Evolutionary conservation across 2,797 vertebrate genomes (phyloP), one percentile per base, ranked within the genome.

Genomic region (Sebastes wilsoni): DNA sequence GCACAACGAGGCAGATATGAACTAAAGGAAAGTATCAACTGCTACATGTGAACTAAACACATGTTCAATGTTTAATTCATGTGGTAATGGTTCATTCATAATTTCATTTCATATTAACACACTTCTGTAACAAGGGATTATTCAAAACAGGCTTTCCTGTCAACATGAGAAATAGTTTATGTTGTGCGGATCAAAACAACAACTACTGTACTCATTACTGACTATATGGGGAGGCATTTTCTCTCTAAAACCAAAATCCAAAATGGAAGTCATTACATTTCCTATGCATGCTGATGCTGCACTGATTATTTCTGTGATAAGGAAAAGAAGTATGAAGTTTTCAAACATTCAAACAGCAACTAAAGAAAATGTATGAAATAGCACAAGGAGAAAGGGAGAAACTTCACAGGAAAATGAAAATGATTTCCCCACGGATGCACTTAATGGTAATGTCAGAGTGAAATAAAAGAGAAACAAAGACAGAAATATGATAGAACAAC

Each of bases 1-100:
- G 23, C 68, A 73, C 59, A 46, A 56, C 16, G 23, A 74, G 49
- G 9, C 34, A 4, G 52, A 64, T 36, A 32, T 25, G 2, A 67
- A 64, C 6, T n/a, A 13, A 56, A 66, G 58, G 49, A 30, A 30
- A 38, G 27, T 32, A 61, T 64, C 62, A 18, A 3, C 30, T 55
- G 28, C 20, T 42, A 3, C 8, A 62, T 34, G 5, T 49, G 6
- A 22, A 11, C 18, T 16, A 36, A 65, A 82, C 61, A 66, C 13
- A 54, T 59, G 23, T 42, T 75, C 20, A 18, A 11, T 61, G 27
- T 54, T 71, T 36, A 27, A 77, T 74, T 23, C 32, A 61, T 59
- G 62, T 72, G 28, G 6, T 27, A 10, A 66, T 64, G 59, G 0
- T 72, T 83, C 75, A 69, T 86, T 79, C 8, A 75, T 87, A 58